Evolutionary conservation across 1,140 invertebrate genomes (phyloP).

Genomic region (Lasioglossum albipes): DNA sequence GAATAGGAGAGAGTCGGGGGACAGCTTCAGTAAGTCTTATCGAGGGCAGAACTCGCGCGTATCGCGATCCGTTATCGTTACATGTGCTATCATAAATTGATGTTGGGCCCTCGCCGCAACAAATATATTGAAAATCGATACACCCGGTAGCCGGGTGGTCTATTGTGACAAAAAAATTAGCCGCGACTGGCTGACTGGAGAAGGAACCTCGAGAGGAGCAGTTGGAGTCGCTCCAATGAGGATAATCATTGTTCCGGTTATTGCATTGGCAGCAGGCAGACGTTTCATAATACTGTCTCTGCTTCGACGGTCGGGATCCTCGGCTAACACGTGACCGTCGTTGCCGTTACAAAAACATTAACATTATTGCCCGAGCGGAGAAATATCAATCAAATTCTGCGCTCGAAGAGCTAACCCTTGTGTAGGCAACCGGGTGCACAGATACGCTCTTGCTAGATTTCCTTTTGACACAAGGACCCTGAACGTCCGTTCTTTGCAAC

Average conservation of each 20-base stretch:
- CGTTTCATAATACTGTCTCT: conserved; percentile 61
- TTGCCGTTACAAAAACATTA: background rate
- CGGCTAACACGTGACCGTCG: conserved; percentile 35
- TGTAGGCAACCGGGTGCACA: too few relatives aligned
- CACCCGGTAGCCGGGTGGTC: conserved; percentile 7
- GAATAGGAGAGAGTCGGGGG: too few relatives aligned
- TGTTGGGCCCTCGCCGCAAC: conserved; percentile 1
- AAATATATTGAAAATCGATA: conserved; percentile 43
- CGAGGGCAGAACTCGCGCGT: background rate
- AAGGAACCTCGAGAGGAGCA: conserved; percentile 36
- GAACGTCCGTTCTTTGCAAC: too few relatives aligned
- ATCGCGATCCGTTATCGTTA: conserved; percentile 4
- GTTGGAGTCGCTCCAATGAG: conserved; percentile 69
- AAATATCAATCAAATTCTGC: too few relatives aligned
- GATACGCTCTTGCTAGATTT: too few relatives aligned
- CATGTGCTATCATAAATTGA: conserved; percentile 10
- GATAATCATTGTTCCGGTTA: conserved; percentile 70
- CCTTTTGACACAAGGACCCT: too few relatives aligned
- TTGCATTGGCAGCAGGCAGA: conserved; percentile 62
- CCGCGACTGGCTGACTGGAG: background rate
- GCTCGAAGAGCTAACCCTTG: too few relatives aligned
- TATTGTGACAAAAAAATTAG: conserved; percentile 37
- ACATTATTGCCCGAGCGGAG: background rate
- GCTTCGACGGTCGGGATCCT: conserved; percentile 62
- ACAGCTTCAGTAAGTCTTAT: background rate